These are phyloP conservation scores for Spheniscus humboldti DNA, from an alignment of 2,797 vertebrate genomes.

Conservation along the genomic window DNA sequence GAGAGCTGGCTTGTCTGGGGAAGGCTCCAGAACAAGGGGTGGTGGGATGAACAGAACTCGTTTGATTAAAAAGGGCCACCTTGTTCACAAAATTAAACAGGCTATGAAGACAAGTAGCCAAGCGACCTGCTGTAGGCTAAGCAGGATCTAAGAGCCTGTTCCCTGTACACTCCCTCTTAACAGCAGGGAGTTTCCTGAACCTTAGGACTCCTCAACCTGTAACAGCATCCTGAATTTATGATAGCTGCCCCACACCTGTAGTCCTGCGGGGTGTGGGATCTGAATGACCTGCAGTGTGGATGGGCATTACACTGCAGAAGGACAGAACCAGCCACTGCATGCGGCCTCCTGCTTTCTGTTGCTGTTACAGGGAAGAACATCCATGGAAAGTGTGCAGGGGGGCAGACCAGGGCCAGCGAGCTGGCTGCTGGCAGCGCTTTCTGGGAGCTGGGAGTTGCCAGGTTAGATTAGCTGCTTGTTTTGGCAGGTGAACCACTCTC, in stretches of 20 bases:
- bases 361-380: background rate
- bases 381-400: accelerated
- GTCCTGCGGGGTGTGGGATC: background rate
- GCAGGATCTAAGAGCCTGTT: background rate
- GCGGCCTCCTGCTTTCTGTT: background rate
- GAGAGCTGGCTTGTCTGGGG: background rate
- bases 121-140: background rate
- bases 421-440: background rate
- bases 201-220: background rate
- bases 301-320: background rate
- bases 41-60: background rate
- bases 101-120: background rate
- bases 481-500: constrained; percentile 79
- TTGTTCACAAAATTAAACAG: background rate
- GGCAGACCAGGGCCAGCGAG: background rate
- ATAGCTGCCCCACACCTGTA: background rate
- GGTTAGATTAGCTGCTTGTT: background rate
- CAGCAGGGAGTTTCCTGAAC: background rate
- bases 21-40: background rate
- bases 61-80: background rate
- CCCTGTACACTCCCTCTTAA: background rate
- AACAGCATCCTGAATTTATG: background rate
- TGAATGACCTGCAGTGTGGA: background rate
- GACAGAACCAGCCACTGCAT: background rate
- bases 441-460: no score